Conservation (phyloP, 2,797 vertebrate species). For the Pseudomugil gertrudae region DNA sequence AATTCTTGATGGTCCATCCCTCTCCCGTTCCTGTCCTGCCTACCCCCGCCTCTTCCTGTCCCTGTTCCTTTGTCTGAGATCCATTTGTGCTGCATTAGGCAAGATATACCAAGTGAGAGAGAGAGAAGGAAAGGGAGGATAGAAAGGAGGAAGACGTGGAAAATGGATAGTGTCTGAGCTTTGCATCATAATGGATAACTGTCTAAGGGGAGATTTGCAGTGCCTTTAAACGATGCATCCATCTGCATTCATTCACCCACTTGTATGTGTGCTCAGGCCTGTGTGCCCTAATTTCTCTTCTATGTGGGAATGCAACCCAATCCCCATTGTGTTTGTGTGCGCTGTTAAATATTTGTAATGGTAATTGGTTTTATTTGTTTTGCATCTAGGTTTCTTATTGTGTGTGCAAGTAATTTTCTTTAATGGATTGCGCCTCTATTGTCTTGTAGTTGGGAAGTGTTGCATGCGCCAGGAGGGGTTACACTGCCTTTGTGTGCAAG, state of each 20-base stretch:
- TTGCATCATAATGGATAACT: conserved; percentile 73
- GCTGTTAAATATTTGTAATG: conserved; percentile 63
- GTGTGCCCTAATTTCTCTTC: conserved; percentile 33
- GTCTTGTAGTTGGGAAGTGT: conserved; percentile 55
- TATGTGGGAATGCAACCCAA: conserved; percentile 30
- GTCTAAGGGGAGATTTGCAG: conserved; percentile 64
- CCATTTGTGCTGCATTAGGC: conserved; percentile 67
- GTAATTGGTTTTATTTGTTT: conserved; percentile 61
- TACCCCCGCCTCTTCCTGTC: conserved; percentile 34
- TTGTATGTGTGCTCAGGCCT: conserved; percentile 28
- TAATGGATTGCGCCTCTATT: conserved; percentile 56
- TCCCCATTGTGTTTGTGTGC: conserved; percentile 27
- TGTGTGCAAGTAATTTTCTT: conserved; percentile 52
- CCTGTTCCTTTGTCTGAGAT: conserved; percentile 46
- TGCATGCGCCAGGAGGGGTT: conserved; percentile 50
- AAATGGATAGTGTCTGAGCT: conserved; percentile 67
- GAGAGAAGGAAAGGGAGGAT: conserved; percentile 46
- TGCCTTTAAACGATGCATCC: conserved; percentile 58
- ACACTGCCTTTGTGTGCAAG: conserved; percentile 45
- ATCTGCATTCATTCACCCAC: conserved; percentile 64
- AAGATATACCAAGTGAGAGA: conserved; percentile 51
- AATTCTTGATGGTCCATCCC: conserved; percentile 21
- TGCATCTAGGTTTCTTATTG: conserved; percentile 35
- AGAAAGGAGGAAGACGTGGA: conserved; percentile 48
- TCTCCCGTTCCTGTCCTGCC: conserved; percentile 37